Conservation (phyloP, 2,113 vertebrate species). For the Pimephales promelas region DNA sequence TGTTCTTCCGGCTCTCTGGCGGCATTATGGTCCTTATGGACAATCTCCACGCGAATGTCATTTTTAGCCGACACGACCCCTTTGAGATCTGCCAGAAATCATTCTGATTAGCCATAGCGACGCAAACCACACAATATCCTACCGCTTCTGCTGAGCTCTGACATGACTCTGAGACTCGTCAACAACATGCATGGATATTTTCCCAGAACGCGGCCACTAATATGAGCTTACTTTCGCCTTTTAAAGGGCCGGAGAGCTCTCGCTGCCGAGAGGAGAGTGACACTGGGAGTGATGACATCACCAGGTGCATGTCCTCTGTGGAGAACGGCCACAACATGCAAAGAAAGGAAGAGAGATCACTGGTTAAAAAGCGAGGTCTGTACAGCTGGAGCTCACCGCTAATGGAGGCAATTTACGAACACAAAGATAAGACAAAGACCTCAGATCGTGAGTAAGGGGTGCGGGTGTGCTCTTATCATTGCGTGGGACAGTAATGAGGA, state of each 20-base stretch:
- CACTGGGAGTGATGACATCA: constrained; percentile 83
- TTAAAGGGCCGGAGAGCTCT: constrained; percentile 82
- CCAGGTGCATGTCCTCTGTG: constrained; percentile 82
- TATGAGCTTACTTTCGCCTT: constrained; percentile 79
- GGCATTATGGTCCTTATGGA: constrained; percentile 93
- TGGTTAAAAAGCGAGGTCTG: constrained; percentile 24
- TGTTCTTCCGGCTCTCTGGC: constrained; percentile 88
- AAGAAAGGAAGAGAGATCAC: constrained; percentile 39
- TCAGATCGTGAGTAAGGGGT: constrained; percentile 21
- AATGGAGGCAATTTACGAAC: constrained; percentile 21
- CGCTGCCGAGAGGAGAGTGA: constrained; percentile 82
- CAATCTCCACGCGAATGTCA: constrained; percentile 97
- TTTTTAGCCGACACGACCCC: constrained; percentile 96
- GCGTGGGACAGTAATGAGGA: constrained; percentile 50
- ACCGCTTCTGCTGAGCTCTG: constrained; percentile 8
- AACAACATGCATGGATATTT: constrained; percentile 24
- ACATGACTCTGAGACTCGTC: constrained; percentile 9
- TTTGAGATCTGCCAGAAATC: constrained; percentile 85
- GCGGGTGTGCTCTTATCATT: constrained; percentile 39
- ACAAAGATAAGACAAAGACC: constrained; percentile 37
- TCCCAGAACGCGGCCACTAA: neutral
- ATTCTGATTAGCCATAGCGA: constrained; percentile 34
- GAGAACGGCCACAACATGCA: constrained; percentile 72
- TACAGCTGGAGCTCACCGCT: constrained; percentile 12
- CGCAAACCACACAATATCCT: neutral